phyloP scores from a whole-genome alignment of 2,888 invertebrate species.

The Podotricha telesiphe region DNA sequence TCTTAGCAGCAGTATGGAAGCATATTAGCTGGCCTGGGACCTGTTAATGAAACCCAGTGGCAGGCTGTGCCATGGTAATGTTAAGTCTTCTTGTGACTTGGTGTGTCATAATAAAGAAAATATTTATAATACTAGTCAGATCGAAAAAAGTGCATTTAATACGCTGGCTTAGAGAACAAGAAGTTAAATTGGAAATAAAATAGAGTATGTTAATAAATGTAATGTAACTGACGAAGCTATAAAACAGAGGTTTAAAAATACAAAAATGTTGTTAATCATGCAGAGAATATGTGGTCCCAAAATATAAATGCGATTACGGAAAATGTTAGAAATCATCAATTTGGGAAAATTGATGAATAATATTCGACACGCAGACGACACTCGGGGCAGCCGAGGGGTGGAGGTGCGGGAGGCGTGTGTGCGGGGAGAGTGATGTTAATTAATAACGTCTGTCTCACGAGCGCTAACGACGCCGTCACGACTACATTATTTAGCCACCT shows the following conservation, averaged over 20 bases:
- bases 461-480: conserved; percentile 80
- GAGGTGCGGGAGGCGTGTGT: conserved; percentile 47
- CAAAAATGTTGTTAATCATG: too few relatives aligned
- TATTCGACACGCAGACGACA: conserved; percentile 41
- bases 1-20: conserved; percentile 45
- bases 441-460: conserved; percentile 81
- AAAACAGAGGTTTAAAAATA: too few relatives aligned
- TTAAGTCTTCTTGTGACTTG: conserved; percentile 41
- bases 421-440: conserved; percentile 75
- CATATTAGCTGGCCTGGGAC: conserved; percentile 23
- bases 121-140: too few relatives aligned
- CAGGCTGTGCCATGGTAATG: conserved; percentile 40
- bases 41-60: conserved; percentile 29
- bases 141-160: too few relatives aligned
- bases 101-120: too few relatives aligned
- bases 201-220: too few relatives aligned
- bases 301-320: too few relatives aligned
- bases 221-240: too few relatives aligned
- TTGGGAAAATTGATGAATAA: conserved; percentile 44
- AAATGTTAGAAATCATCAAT: conserved; percentile 36
- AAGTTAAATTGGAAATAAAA: too few relatives aligned
- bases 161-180: too few relatives aligned
- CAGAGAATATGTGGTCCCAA: too few relatives aligned
- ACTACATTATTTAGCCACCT: conserved; percentile 82
- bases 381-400: conserved; percentile 44